These are phyloP conservation scores for Gymnobelideus leadbeateri DNA, from an alignment of 2,113 vertebrate species.

Conservation along the genomic window DNA sequence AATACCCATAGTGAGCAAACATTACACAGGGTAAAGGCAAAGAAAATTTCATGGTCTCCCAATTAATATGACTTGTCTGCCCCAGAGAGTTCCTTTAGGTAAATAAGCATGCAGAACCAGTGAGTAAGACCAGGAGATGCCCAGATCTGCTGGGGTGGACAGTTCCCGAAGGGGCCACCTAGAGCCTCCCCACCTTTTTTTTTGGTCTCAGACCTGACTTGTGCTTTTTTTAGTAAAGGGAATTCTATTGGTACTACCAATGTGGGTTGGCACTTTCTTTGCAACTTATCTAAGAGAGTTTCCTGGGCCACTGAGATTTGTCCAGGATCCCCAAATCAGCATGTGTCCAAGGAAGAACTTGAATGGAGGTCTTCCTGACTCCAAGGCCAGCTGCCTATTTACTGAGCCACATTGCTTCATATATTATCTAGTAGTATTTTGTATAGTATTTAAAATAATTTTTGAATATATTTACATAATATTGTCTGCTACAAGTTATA, in stretches of 20 bases:
- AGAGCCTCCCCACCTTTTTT: background rate
- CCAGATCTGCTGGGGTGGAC: too few relatives aligned
- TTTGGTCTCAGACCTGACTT: background rate
- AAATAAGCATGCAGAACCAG: background rate
- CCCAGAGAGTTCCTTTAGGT: background rate
- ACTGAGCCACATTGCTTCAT: background rate
- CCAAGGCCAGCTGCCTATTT: background rate
- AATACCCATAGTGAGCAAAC: background rate
- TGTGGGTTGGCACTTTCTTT: background rate
- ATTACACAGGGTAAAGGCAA: background rate
- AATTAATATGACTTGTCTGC: background rate
- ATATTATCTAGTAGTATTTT: background rate
- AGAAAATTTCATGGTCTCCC: constrained; percentile 22
- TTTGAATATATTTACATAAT: background rate
- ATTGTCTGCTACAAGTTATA: accelerated
- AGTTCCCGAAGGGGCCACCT: background rate
- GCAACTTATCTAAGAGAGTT: background rate
- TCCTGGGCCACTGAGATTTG: background rate
- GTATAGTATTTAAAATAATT: background rate
- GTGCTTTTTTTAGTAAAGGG: background rate
- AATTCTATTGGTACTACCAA: background rate
- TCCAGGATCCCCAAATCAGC: background rate
- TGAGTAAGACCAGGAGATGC: background rate
- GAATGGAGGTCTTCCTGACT: background rate
- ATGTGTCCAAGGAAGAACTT: background rate